phyloP scores from a whole-genome alignment of 2,113 vertebrate genomes.

The Rostratula benghalensis region DNA sequence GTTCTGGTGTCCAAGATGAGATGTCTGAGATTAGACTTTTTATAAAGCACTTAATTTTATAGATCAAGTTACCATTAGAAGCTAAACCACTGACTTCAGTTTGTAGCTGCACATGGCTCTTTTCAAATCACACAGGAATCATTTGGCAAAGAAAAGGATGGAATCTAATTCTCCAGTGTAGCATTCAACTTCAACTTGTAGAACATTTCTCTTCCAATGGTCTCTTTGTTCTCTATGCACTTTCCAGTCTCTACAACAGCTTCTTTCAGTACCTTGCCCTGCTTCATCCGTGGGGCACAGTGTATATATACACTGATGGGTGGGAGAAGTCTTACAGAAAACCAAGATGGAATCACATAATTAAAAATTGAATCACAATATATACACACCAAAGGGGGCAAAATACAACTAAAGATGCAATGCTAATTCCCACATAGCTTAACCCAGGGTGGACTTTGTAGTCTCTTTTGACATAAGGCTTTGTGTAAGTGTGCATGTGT shows the following conservation, averaged over 20 bases:
- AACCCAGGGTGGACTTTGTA: background rate
- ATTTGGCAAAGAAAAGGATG: background rate
- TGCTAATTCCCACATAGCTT: background rate
- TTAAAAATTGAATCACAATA: background rate
- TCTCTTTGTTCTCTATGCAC: background rate
- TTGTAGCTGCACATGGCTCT: background rate
- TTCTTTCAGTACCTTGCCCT: background rate
- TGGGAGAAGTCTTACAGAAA: background rate
- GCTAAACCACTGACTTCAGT: slow-evolving; percentile 16
- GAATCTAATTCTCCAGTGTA: background rate
- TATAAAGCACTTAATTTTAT: slow-evolving; percentile 25
- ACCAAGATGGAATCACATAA: background rate
- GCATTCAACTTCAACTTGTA: background rate
- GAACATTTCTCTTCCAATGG: background rate
- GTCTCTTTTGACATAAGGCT: background rate
- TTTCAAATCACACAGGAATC: background rate
- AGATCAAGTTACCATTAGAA: background rate
- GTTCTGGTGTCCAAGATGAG: background rate
- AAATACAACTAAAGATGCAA: background rate
- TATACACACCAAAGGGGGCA: background rate
- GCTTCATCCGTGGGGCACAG: background rate
- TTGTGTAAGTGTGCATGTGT: background rate
- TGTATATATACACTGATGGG: background rate
- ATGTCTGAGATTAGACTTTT: background rate
- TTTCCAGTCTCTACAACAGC: background rate